Base-by-base conservation (phyloP, 92 coral and sea anemone species). In the Porites divaricata region DNA sequence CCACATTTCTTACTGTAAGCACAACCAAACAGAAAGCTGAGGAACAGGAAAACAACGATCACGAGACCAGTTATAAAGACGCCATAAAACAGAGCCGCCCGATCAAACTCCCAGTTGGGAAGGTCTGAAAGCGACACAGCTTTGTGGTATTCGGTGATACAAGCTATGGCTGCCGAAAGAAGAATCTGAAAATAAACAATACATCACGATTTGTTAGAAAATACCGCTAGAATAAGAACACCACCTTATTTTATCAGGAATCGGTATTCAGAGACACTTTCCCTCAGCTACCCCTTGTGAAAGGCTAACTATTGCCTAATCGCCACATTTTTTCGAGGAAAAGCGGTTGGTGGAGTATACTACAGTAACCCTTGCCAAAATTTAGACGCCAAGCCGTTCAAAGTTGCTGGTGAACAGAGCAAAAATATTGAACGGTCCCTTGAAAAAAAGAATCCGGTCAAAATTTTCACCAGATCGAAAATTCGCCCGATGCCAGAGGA, bases 161-260 rank as follows among this genome's bases (percentile, higher is more conserved):
- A 79, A 19, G 75, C 84, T 16, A 79, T 67, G 51, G 75, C 74
- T n/a, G 75, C 84, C 1, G 75, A 79, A 14, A 79, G 54, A 67
- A 79, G 84, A 12, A 75, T 75, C 84, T 78, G 82, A 12, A 62
- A 78, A 17, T 13, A 50, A 11, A 13, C 13, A 50, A 48, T 35
- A 51, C 1, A 21, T 6, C 28, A 49, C n/a, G 49, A 25, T 11
- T 26, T 1, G 3, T 26, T 8, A 62, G 62, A 15, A 1, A 75
- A 16, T 15, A 57, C 0, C 11, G 45, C 58, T 25, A 22, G 41
- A 6, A 23, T 9, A 8, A 13, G 5, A 26, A 2, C 1, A 1
- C 10, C 9, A 25, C 9, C 4, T 12, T 16, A 1, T 3, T 16
- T 8, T 8, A 16, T 63, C 9, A n/a, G 17, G 23, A 63, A 16